Conservation (phyloP, 2,888 invertebrate genomes). For the Himalopsyche kuldschensis region DNA sequence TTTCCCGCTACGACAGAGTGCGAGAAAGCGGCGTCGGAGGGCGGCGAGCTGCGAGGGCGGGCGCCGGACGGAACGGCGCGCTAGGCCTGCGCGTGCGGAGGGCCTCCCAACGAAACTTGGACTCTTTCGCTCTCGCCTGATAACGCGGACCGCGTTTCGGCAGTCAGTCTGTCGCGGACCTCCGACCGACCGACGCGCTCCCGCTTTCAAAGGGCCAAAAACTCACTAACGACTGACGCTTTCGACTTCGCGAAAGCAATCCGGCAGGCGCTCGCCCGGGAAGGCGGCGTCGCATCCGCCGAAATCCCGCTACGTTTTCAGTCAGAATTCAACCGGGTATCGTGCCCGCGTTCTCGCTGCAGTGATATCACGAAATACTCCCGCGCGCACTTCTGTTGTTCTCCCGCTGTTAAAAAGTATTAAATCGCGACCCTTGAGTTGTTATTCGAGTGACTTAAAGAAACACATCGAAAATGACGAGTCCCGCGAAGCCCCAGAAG, state of each 20-base stretch:
- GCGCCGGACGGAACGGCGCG: background rate
- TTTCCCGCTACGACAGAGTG: background rate
- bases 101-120: background rate
- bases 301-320: constrained; percentile 41
- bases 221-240: constrained; percentile 42
- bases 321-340: constrained; percentile 41
- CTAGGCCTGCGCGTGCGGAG: background rate
- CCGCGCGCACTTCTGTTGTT: constrained; percentile 48
- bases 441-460: background rate
- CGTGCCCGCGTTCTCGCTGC: constrained; percentile 41
- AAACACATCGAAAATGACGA: background rate
- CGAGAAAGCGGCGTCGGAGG: background rate
- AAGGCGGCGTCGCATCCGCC: constrained; percentile 49
- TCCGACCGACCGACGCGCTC: constrained; percentile 45
- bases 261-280: constrained; percentile 39
- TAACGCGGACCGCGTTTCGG: background rate
- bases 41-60: background rate
- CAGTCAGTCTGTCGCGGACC: background rate
- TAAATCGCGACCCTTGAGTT: constrained; percentile 40
- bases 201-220: constrained; percentile 54
- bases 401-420: constrained; percentile 23
- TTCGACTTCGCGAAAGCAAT: constrained; percentile 44
- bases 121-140: background rate
- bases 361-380: constrained; percentile 29
- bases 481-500: constrained; percentile 45